Evolutionary conservation across 2,888 invertebrate genomes (phyloP), one percentile per base, ranked within the genome.

Genomic region (Sipha maydis): DNA sequence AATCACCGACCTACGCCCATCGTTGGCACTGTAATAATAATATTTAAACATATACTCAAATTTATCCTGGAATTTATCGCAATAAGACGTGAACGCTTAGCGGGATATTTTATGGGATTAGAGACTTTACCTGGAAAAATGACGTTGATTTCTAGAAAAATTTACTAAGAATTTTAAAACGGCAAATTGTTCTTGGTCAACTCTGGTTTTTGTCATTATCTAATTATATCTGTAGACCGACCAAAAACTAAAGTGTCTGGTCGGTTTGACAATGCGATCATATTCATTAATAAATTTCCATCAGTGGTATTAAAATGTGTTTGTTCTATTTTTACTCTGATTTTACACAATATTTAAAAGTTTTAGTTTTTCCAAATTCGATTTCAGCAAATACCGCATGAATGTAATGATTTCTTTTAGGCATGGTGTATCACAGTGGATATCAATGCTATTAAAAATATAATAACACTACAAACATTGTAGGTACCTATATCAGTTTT

Each of bases 51-150:
- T 9, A n/a, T 38, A n/a, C 31, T 28, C 8, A 41, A n/a, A 19
- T 67, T 41, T 67, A 28, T 41, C 11, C n/a, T 41, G 67, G 67
- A 38, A 82, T 67, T 67, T 38, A 69, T 69, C 17, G 38, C 38
- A 19, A 67, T 80, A 38, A 5, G 38, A 79, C 41, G 67, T 67
- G 28, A 17, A 28, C 56, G 38, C 28, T 67, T 67, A 41, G 67
- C 80, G 80, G 80, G n/a, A 69, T 28, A 82, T 82, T 82, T 67
- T 38, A 71, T 67, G 69, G 41, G 82, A 82, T 69, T 69, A 71
- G 82, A 71, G 69, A 82, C 69, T 82, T 28, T 69, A 82, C 82
- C 80, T 67, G 67, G 41, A 82, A 82, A 28, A 69, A 67, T 41
- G n/a, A 19, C 38, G 38, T 25, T 7, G 25, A 67, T n/a, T 38